phyloP scores from a whole-genome alignment of 2,888 invertebrate genomes.

The Apotomis capreana region DNA sequence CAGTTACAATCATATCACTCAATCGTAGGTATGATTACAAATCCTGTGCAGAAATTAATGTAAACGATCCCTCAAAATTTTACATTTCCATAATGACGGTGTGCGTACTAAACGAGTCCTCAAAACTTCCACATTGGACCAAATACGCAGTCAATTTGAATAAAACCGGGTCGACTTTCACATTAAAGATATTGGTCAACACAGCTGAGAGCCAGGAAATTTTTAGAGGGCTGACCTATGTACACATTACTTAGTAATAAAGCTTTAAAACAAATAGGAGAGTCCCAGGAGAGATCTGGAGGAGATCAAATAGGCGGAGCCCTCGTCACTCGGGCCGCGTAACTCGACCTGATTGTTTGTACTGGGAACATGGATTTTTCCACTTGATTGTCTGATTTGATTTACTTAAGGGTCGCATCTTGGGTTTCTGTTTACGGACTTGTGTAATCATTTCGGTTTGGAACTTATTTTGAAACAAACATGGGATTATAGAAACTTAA shows the following conservation, averaged over 20 bases:
- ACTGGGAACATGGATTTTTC: slow-evolving; percentile 81
- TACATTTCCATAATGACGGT: slow-evolving; percentile 14
- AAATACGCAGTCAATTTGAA: slow-evolving; percentile 36
- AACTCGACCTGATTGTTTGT: slow-evolving; percentile 82
- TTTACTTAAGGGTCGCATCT: slow-evolving; percentile 66
- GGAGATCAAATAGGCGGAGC: slow-evolving; percentile 72
- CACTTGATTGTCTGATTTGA: slow-evolving; percentile 84
- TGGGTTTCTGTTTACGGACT: slow-evolving; percentile 33
- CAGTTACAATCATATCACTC: too few species aligned
- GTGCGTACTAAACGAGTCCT: slow-evolving; percentile 2
- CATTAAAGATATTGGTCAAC: slow-evolving; percentile 80
- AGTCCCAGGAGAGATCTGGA: slow-evolving; percentile 65
- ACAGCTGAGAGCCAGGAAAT: slow-evolving; percentile 57
- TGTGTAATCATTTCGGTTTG: slow-evolving; percentile 3
- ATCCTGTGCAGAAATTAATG: too few species aligned
- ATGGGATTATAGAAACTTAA: not conserved
- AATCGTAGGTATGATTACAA: too few species aligned
- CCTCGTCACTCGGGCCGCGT: slow-evolving; percentile 73
- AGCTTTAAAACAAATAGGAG: slow-evolving; percentile 82
- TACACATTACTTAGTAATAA: slow-evolving; percentile 83
- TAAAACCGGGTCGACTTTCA: slow-evolving; percentile 43
- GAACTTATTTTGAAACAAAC: not conserved
- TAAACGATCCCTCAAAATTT: not conserved
- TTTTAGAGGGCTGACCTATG: slow-evolving; percentile 82
- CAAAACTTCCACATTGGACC: slow-evolving; percentile 7